Evolutionary conservation across 2,888 invertebrate species (phyloP), one percentile per base, ranked within the genome.

Genomic region (Torymus auratus): DNA sequence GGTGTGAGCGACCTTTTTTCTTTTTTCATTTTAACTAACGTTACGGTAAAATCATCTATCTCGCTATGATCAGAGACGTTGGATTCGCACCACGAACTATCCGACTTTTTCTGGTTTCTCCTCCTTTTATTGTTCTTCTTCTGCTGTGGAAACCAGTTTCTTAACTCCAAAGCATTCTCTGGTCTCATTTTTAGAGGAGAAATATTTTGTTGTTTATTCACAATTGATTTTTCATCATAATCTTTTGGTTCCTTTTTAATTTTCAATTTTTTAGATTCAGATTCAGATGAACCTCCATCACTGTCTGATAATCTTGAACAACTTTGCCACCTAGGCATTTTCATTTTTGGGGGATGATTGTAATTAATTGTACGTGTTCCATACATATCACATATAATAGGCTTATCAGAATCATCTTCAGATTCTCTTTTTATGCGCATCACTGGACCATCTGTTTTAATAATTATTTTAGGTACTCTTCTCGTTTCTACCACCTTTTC

Each of bases 321-420:
- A 1, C 15, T n/a, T 5, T 70, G 76, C 68, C 67, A 72, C 3
- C 56, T 71, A 11, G 83, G 55, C 2, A 55, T 15, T 2, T 72
- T 78, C 4, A 69, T 14, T 55, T 69, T 62, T 11, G 15, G 55
- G 1, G 65, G 41, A 55, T 65, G 50, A 70, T 88, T 83, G 71
- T 86, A 87, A 81, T 82, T 88, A 17, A 86, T 67, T 10, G 89
- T 88, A 50, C 72, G 86, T 0, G 83, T 76, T 4, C 86, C 87
- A 53, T 87, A 84, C 77, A 86, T 82, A 7, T 87, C 83, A 60
- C 82, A 83, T 15, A 87, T 55, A 11, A 85, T 85, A 72, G 76
- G 79, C 13, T 58, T 1, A 12, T 72, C 69, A 50, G 15, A n/a
- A 1, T 28, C 68, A 72, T 13, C 14, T 41, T 20, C 14, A 17